Base-by-base conservation (phyloP, 2,888 invertebrate genomes). In the Tholera decimalis region DNA sequence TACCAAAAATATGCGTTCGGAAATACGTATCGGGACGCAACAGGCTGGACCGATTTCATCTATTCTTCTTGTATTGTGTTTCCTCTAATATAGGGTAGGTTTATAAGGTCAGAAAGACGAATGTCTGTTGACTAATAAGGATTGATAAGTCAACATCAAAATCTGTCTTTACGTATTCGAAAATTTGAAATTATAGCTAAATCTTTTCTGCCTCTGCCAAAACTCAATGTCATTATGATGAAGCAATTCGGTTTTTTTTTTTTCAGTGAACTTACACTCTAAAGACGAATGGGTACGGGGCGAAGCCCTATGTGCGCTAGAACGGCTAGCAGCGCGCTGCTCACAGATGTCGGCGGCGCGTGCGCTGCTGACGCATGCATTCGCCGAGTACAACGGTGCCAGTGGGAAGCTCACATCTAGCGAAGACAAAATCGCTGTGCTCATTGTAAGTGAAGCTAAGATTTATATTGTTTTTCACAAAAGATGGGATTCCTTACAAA, bases 351-450 rank as follows among this genome's bases (percentile, higher is more conserved):
- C 95, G 20, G 96, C 97, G 0, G 96, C 99, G 33, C 96, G 97
- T 77, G 96, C 96, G 63, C 90, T 99, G 69, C 92, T 98, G 1
- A 94, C 96, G 47, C 96, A 97, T 70, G 93, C 97, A 56, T 98
- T 99, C 92, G 97, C 96, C 5, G 97, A 98, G 41, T 97, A 98
- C 86, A 97, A 98, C 92, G 99, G 99, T 15, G 97, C 98, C 7
- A 97, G 98, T 90, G 99, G 99, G 9, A 99, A 99, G 90, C 96
- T 99, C 55, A 98, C 98, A 13, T 97, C 98, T 56, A 97, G 97
- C 37, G 98, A 98, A 77, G 98, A 99, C 89, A 98, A 99, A 91
- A 97, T 98, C 24, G 98, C 98, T 65, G 97, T 99, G 15, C 92
- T 99, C 39, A 96, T 97, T 93, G 97, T 97, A 87, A 89, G 85